phyloP scores from a whole-genome alignment of 2,113 vertebrate genomes.

The Scopus umbretta region DNA sequence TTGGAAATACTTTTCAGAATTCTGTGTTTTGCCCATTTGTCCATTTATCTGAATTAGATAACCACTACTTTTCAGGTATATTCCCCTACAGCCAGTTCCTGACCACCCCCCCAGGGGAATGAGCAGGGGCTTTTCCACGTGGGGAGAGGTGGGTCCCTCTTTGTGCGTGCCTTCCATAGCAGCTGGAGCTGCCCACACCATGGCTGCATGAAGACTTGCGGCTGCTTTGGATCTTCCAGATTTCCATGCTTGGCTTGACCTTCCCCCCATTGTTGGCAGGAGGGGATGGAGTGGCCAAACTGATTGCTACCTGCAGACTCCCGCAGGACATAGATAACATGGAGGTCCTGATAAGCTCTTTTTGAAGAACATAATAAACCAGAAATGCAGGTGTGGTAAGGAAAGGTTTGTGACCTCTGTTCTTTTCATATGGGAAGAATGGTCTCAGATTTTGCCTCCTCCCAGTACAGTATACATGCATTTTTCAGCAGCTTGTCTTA shows the following conservation, averaged over 20 bases:
- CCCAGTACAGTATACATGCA: background rate
- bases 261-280: fast-evolving
- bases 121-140: background rate
- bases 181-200: fast-evolving
- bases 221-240: background rate
- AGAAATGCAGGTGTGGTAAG: background rate
- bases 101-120: fast-evolving
- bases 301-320: background rate
- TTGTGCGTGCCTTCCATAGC: background rate
- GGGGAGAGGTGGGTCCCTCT: background rate
- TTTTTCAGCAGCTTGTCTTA: background rate
- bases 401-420: background rate
- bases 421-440: background rate
- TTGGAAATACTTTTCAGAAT: background rate
- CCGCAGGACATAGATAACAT: background rate
- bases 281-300: background rate
- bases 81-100: background rate
- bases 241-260: background rate
- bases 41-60: background rate
- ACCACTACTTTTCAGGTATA: background rate
- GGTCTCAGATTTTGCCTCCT: background rate
- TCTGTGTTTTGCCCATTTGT: background rate
- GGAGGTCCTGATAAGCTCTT: background rate
- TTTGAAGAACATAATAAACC: background rate
- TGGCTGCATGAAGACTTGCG: background rate